Evolutionary conservation across 2,797 vertebrate species (phyloP).

Genomic region (Pipistrellus pygmaeus): DNA sequence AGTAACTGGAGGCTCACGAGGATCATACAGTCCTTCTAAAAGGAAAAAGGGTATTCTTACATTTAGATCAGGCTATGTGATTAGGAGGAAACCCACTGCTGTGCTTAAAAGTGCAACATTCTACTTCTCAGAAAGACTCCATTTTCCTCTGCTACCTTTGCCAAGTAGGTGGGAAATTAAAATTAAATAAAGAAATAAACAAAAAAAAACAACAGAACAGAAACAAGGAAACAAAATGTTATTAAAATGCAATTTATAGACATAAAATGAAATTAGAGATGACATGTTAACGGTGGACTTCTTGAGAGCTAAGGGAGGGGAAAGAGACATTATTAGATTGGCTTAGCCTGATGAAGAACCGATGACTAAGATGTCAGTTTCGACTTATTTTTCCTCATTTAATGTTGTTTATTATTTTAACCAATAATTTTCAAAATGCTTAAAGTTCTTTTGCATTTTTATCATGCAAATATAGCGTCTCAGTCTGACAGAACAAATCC

Average conservation of each 20-base stretch:
- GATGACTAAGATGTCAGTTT: slow-evolving; percentile 66
- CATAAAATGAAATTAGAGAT: slow-evolving; percentile 75
- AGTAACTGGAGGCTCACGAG: slow-evolving; percentile 50
- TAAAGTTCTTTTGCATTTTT: slow-evolving; percentile 68
- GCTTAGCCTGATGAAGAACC: slow-evolving; percentile 74
- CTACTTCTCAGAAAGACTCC: neutral
- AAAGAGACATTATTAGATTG: slow-evolving; percentile 78
- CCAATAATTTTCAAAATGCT: slow-evolving; percentile 69
- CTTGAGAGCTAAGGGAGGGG: slow-evolving; percentile 73
- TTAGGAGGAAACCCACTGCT: neutral
- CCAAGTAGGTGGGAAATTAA: neutral
- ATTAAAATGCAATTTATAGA: slow-evolving; percentile 69
- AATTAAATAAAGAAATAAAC: neutral
- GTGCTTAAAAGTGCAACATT: neutral
- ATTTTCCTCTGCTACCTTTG: neutral
- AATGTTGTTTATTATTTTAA: slow-evolving; percentile 76
- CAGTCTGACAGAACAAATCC: slow-evolving; percentile 77
- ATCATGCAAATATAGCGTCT: slow-evolving; percentile 71
- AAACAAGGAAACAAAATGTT: slow-evolving; percentile 67
- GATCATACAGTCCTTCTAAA: neutral
- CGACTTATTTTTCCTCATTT: slow-evolving; percentile 77
- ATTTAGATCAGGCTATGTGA: neutral
- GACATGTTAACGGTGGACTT: slow-evolving; percentile 76
- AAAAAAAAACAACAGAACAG: neutral
- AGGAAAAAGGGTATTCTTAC: slow-evolving; percentile 57